Conservation (phyloP, 2,797 vertebrate species). For the Crax fasciolata region DNA sequence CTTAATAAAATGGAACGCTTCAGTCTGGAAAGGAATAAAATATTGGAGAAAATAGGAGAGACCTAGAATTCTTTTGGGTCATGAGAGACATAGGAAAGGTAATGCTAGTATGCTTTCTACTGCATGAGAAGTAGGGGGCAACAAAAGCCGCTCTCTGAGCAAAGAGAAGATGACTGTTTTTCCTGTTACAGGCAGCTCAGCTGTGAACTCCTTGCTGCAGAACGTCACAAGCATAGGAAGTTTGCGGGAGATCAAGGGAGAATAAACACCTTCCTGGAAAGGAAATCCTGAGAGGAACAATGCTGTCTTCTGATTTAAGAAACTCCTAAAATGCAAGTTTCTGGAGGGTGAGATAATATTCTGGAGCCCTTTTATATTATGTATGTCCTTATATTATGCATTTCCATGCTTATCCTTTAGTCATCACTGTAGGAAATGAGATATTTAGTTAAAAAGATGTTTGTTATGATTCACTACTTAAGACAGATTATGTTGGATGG, state of each 20-base stretch:
- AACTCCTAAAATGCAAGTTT: neutral
- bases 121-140: slow-evolving; percentile 38
- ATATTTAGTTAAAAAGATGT: neutral
- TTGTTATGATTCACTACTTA: neutral
- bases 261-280: neutral
- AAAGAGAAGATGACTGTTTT: neutral
- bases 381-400: fast-evolving
- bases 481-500: neutral
- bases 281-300: neutral
- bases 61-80: neutral
- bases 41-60: neutral
- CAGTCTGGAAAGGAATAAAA: neutral
- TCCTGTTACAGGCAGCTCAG: neutral
- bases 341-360: neutral
- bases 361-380: neutral
- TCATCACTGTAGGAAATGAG: neutral
- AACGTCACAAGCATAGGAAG: neutral
- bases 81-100: neutral
- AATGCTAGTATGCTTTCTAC: slow-evolving; percentile 1
- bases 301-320: neutral
- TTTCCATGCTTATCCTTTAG: neutral
- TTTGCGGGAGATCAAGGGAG: neutral
- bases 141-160: slow-evolving; percentile 23
- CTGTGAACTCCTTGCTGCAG: neutral
- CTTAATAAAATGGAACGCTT: neutral